Base-by-base conservation (phyloP, 2,113 vertebrate species). In the Pelobates fuscus region DNA sequence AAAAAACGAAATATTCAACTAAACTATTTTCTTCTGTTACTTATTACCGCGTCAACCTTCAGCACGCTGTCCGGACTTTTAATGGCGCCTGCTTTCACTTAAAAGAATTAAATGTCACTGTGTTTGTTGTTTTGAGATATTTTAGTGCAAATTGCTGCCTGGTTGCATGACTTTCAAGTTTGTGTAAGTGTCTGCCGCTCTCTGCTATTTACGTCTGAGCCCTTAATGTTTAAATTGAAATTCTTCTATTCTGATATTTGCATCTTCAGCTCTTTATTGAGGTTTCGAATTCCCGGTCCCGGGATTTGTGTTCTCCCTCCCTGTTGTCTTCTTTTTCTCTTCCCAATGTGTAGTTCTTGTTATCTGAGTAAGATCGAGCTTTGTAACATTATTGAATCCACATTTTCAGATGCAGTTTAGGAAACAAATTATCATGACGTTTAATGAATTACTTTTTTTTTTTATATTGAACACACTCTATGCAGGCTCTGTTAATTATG, bases 61-160 rank as follows among this genome's bases (percentile, higher is more conserved):
- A 58, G 73, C 55, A 80, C 3, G 46, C 52, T 78, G 24, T n/a
- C 69, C 54, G 17, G 23, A 60, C 60, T 46, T 61, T 37, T 54
- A 65, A 54, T 77, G 70, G 82, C 85, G 78, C 88, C 88, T 89
- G 88, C 80, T 89, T 91, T 89, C 84, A 85, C 81, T 90, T 85
- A 88, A 80, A 81, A 80, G 77, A 86, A 87, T 88, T 82, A 82
- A 85, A 88, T 86, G 82, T 83, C 88, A 80, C 77, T 87, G 17
- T 82, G 84, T 89, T 84, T 87, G 82, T 84, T 87, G 77, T 83
- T 86, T 78, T 69, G 81, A 79, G 80, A 80, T 85, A 82, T 86
- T 88, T 82, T 83, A 85, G 79, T 78, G 80, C 78, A 81, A 81
- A 83, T 88, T 86, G 79, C 78, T 77, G 82, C 84, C 67, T 77